Conservation (phyloP, 1,140 invertebrate genomes). For the Megalonaias nervosa region DNA sequence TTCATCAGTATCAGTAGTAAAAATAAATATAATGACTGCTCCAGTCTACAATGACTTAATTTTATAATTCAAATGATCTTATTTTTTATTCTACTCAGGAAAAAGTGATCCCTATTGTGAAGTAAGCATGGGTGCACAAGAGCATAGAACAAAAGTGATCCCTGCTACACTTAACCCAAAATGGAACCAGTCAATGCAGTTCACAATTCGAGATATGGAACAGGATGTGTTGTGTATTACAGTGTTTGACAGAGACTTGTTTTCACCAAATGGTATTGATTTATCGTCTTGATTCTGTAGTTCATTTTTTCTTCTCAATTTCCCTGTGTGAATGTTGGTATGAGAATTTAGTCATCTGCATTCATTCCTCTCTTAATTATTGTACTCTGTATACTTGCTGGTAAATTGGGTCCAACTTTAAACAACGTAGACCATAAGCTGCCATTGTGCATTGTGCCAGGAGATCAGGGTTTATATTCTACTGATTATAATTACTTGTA, state of each 20-base stretch:
- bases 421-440: no score
- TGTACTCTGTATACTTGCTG: neutral
- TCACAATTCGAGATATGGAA: conserved; percentile 81
- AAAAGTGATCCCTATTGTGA: conserved; percentile 84
- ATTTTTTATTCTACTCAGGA: conserved; percentile 22
- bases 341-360: neutral
- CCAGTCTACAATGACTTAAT: no score
- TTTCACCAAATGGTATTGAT: conserved; percentile 82
- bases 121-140: conserved; percentile 84
- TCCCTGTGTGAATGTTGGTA: no score
- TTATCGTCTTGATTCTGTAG: neutral
- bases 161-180: conserved; percentile 77
- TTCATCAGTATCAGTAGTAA: no score
- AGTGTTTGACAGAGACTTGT: conserved; percentile 85
- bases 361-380: neutral
- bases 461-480: no score
- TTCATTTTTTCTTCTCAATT: neutral
- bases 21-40: no score
- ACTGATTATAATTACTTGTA: no score
- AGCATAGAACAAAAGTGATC: conserved; percentile 81
- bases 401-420: no score
- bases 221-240: conserved; percentile 85
- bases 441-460: no score
- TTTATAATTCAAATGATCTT: no score
- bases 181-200: conserved; percentile 90